A percentile compares a stretch with the other conserved stretches of the same genome.
Conservation (phyloP, 2,113 vertebrate genomes). For the Caranx melampygus region DNA sequence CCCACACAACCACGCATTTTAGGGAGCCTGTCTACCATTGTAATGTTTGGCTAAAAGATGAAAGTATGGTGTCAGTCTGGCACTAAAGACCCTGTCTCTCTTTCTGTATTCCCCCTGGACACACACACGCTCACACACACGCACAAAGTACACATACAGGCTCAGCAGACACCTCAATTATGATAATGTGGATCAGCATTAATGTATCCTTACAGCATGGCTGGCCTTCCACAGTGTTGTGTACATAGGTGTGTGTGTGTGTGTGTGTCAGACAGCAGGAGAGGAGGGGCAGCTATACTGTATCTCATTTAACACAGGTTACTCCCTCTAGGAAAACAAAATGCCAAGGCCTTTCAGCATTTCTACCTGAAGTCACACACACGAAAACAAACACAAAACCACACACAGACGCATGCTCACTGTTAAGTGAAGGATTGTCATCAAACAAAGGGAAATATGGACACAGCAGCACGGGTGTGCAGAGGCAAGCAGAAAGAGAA, state of each 20-base stretch:
- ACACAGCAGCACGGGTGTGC: not conserved
- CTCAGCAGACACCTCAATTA: conserved; percentile 79
- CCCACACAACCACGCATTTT: conserved; percentile 38
- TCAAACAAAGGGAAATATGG: not conserved
- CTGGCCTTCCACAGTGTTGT: conserved; percentile 56
- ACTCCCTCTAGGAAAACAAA: conserved; percentile 40
- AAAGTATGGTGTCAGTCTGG: conserved; percentile 71
- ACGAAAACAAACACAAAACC: conserved; percentile 1
- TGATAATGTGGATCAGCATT: conserved; percentile 80
- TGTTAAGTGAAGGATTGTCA: conserved; percentile 2
- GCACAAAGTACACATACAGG: conserved; percentile 64
- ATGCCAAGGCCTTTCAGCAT: conserved; percentile 45
- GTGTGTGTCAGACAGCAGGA: conserved; percentile 58
- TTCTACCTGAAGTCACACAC: conserved; percentile 15
- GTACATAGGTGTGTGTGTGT: conserved; percentile 15
- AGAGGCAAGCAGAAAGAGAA: not conserved
- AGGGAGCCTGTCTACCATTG: conserved; percentile 58
- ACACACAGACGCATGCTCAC: not conserved
- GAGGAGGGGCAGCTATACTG: conserved; percentile 59
- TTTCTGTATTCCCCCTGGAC: conserved; percentile 64
- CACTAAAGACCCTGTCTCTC: conserved; percentile 62
- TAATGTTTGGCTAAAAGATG: conserved; percentile 72
- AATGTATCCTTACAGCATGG: conserved; percentile 74
- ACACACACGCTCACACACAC: conserved; percentile 39
- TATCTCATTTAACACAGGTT: conserved; percentile 73